Conservation (phyloP, 2,888 invertebrate species). For the Cantharis rufa region DNA sequence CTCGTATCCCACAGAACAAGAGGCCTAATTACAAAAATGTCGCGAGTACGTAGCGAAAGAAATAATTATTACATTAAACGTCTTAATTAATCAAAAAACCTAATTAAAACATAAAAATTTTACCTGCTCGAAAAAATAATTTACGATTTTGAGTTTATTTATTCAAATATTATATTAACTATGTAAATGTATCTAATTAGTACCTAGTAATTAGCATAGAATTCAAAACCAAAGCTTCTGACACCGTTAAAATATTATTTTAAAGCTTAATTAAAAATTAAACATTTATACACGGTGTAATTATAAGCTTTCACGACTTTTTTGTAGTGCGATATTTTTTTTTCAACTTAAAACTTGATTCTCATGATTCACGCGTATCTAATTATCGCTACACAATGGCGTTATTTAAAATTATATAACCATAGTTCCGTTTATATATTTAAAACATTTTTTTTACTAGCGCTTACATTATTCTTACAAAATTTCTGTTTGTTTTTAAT, state of each 20-base stretch:
- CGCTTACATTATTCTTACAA: not conserved
- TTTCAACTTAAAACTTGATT: not conserved
- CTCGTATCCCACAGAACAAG: conserved; percentile 17
- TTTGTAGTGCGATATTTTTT: not conserved
- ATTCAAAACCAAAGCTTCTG: not conserved
- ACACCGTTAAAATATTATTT: not conserved
- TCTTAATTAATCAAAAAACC: not conserved
- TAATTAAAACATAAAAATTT: not conserved
- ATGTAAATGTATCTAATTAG: conserved; percentile 1
- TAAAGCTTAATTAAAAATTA: not conserved
- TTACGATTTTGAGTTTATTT: not conserved
- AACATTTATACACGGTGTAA: conserved; percentile 1
- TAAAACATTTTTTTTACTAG: not conserved
- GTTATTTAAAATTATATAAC: not conserved
- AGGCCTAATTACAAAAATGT: conserved; percentile 27
- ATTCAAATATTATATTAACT: conserved; percentile 1
- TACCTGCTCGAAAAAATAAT: not conserved
- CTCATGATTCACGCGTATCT: not conserved
- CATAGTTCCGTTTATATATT: not conserved
- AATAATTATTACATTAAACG: not conserved
- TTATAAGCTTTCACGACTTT: not conserved
- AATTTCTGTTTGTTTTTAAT: not conserved
- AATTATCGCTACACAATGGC: not conserved
- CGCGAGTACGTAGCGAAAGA: conserved; percentile 20
- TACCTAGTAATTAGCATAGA: conserved; percentile 1